Conservation (phyloP, 2,888 invertebrate genomes). For the Erebia aethiops region DNA sequence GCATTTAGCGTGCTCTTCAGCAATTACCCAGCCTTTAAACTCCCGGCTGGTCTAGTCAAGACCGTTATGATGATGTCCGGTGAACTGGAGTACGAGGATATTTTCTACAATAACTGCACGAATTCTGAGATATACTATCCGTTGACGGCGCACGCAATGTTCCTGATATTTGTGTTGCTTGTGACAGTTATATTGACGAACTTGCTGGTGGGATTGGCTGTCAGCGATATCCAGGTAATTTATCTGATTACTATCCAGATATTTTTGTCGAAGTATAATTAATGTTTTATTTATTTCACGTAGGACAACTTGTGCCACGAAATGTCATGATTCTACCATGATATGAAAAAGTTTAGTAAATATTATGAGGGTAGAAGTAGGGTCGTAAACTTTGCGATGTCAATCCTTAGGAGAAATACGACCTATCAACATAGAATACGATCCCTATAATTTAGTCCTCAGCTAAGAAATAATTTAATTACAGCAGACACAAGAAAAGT, state of each 20-base stretch:
- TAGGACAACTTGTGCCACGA: background rate
- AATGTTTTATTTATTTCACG: no score
- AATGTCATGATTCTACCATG: no score
- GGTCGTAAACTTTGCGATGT: no score
- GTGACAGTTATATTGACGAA: constrained; percentile 93
- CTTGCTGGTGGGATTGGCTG: constrained; percentile 92
- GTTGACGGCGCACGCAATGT: constrained; percentile 89
- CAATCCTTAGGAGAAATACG: no score
- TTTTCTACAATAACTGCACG: constrained; percentile 85
- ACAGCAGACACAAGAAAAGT: no score
- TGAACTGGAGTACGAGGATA: constrained; percentile 92
- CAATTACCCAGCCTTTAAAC: constrained; percentile 88
- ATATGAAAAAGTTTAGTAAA: no score
- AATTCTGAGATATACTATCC: constrained; percentile 84
- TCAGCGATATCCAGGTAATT: constrained; percentile 89
- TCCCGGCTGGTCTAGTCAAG: constrained; percentile 86
- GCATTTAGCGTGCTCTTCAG: constrained; percentile 92
- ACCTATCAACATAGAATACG: no score
- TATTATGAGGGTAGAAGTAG: no score
- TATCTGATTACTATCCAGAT: no score
- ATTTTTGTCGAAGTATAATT: no score
- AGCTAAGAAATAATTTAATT: no score
- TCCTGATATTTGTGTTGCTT: constrained; percentile 89
- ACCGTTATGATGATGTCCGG: constrained; percentile 95
- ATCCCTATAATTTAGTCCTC: no score